A percentile compares a stretch with the other conserved stretches of the same genome.
These are phyloP conservation scores for Semnornis frantzii DNA, from an alignment of 2,113 vertebrate genomes.

Conservation along the genomic window DNA sequence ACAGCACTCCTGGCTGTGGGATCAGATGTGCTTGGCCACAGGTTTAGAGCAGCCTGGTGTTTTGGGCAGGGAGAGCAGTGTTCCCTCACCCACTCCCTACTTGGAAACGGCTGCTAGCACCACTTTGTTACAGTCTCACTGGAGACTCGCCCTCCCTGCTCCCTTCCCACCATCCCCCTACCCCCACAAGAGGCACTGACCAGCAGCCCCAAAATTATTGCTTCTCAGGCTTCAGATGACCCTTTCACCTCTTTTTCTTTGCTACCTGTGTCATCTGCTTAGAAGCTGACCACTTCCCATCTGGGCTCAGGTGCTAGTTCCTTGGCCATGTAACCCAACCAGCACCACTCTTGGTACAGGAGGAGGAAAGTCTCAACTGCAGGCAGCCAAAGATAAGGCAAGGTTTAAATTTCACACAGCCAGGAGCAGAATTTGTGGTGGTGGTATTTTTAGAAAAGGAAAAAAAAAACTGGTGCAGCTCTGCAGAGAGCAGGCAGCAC, in stretches of 20 bases:
- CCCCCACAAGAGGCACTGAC: background rate
- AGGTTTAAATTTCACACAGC: background rate
- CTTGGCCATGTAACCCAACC: fast-evolving
- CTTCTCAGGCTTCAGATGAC: background rate
- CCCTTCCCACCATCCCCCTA: no score
- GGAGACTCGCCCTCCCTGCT: background rate
- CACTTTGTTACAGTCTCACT: fast-evolving
- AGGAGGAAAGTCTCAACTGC: background rate
- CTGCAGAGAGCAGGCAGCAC: background rate
- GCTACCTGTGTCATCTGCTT: background rate
- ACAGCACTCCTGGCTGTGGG: fast-evolving
- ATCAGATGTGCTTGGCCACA: background rate
- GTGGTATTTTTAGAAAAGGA: background rate
- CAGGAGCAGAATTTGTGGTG: background rate
- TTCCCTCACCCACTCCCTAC: fast-evolving
- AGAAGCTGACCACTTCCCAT: background rate
- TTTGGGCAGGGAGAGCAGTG: background rate
- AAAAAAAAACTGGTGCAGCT: background rate
- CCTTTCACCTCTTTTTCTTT: background rate
- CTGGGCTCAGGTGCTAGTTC: background rate
- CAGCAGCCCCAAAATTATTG: background rate
- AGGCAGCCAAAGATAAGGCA: background rate
- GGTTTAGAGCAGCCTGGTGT: background rate
- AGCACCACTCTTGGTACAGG: background rate
- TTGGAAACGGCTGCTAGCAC: background rate